Percentiles rank a stretch among this genome's conserved stretches.
Conservation (phyloP, 2,888 invertebrate species). For the Conops quadrifasciatus region DNA sequence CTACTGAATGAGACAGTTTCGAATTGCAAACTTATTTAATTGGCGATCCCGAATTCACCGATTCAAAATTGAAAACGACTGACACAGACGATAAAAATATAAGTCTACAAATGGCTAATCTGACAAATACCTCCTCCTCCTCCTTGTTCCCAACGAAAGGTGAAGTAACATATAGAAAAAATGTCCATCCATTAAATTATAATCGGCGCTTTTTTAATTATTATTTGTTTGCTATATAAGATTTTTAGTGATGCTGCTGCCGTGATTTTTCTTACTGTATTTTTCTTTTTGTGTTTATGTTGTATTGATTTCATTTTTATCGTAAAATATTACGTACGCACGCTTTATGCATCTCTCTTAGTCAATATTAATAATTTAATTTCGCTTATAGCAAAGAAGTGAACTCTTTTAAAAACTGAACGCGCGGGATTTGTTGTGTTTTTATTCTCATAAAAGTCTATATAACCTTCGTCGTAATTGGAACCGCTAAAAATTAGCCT, state of each 20-base stretch:
- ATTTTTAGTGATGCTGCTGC: slow-evolving; percentile 52
- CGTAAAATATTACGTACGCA: slow-evolving; percentile 21
- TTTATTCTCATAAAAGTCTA: slow-evolving; percentile 18
- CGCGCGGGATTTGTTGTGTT: slow-evolving; percentile 34
- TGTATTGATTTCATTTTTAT: slow-evolving; percentile 33
- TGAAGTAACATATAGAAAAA: too few species aligned
- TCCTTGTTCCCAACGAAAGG: too few species aligned
- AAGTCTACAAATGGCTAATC: too few species aligned
- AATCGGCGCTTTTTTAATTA: slow-evolving; percentile 36
- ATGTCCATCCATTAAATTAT: too few species aligned
- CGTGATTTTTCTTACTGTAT: slow-evolving; percentile 40
- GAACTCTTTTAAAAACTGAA: slow-evolving; percentile 39
- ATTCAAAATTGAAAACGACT: too few species aligned
- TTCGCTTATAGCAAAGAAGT: slow-evolving; percentile 43
- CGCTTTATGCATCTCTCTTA: slow-evolving; percentile 35
- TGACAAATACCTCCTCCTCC: too few species aligned
- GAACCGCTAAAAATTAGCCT: slow-evolving; percentile 12
- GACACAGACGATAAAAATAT: too few species aligned
- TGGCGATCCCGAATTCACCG: too few species aligned
- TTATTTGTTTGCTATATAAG: slow-evolving; percentile 59
- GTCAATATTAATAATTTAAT: slow-evolving; percentile 32
- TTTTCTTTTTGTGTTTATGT: slow-evolving; percentile 45
- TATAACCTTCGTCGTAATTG: slow-evolving; percentile 14
- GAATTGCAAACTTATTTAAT: too few species aligned
- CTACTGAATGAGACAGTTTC: too few species aligned